These are phyloP conservation scores for Torymus tubicola DNA, from an alignment of 2,888 invertebrate species.

Conservation along the genomic window DNA sequence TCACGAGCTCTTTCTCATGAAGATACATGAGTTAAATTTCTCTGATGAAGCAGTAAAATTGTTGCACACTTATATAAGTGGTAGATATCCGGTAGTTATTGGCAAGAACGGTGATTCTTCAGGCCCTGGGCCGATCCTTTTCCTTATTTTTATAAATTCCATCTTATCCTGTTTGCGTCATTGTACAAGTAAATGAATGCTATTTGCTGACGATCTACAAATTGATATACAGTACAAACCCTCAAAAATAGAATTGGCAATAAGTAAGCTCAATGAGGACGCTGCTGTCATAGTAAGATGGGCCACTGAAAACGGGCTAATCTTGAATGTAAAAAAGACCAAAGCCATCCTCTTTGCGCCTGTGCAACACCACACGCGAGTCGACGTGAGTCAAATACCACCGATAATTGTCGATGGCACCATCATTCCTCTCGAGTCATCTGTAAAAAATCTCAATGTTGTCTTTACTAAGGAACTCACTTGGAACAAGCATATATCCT, in stretches of 20 bases:
- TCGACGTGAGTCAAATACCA: neutral
- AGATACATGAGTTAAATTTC: too few relatives aligned
- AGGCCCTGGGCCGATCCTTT: constrained; percentile 2
- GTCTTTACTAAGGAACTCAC: too few relatives aligned
- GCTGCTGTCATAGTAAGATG: neutral
- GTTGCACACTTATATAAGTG: too few relatives aligned
- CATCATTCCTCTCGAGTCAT: neutral
- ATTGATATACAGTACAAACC: neutral
- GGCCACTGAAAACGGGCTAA: neutral
- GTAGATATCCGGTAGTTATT: neutral
- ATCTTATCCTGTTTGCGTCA: neutral
- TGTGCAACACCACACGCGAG: neutral
- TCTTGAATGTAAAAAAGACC: neutral
- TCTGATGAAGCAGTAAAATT: too few relatives aligned
- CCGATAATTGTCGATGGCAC: neutral
- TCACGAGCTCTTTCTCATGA: too few relatives aligned
- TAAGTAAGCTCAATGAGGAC: constrained; percentile 3
- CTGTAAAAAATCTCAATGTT: too few relatives aligned
- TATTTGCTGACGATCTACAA: constrained; percentile 14
- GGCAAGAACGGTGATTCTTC: neutral
- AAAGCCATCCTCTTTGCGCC: neutral
- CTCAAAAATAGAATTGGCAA: neutral
- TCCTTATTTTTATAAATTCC: neutral
- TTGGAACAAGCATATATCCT: too few relatives aligned
- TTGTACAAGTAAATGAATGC: neutral